Percentiles rank a stretch among this genome's conserved stretches.
Evolutionary conservation across 2,797 vertebrate species (phyloP).

Genomic region (Clangula hyemalis): DNA sequence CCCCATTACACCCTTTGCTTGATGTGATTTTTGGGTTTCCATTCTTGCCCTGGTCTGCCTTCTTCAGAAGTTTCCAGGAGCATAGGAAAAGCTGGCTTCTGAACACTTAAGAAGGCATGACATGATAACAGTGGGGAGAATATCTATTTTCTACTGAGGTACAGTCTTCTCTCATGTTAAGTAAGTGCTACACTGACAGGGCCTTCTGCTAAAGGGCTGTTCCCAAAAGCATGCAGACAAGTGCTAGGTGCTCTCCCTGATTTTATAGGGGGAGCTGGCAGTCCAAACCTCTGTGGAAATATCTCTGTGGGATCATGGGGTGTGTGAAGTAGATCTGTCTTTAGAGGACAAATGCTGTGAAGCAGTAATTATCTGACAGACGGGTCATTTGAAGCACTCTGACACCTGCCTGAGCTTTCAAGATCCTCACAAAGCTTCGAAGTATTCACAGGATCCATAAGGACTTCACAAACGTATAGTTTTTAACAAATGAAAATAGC

Average conservation of each 20-base stretch:
- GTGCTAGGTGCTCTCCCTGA: background rate
- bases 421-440: background rate
- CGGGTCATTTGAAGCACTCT: rapidly evolving
- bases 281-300: background rate
- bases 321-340: background rate
- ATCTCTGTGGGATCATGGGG: background rate
- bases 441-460: rapidly evolving
- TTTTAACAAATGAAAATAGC: background rate
- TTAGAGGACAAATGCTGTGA: background rate
- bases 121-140: rapidly evolving
- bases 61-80: background rate
- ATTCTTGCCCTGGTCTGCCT: background rate
- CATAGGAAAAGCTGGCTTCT: background rate
- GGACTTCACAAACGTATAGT: rapidly evolving
- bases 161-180: background rate
- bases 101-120: background rate
- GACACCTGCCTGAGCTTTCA: background rate
- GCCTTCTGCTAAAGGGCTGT: background rate
- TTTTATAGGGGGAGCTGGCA: background rate
- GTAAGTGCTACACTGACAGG: background rate
- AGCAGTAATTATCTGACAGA: background rate
- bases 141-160: background rate
- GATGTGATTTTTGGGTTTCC: background rate
- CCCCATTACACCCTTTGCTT: background rate
- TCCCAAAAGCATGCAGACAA: background rate